Evolutionary conservation across 2,113 vertebrate species (phyloP).

Genomic region (Canis aureus): DNA sequence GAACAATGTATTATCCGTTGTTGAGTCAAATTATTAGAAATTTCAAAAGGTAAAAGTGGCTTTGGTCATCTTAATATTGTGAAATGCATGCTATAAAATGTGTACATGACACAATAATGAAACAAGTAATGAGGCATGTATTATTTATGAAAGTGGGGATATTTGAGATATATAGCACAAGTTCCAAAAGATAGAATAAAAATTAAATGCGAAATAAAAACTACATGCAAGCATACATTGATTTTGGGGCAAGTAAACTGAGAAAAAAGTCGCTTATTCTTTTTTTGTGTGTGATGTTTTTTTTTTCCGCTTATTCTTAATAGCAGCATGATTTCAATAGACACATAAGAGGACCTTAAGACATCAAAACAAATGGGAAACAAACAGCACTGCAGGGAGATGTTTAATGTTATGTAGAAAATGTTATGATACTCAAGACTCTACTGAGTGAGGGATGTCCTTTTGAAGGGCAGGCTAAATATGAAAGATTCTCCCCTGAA

Average conservation of each 20-base stretch:
- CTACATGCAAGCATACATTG: background rate
- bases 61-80: constrained; percentile 46
- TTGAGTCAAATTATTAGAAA: constrained; percentile 51
- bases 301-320: background rate
- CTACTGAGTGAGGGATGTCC: background rate
- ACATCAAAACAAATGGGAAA: background rate
- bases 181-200: background rate
- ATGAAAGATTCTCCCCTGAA: background rate
- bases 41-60: constrained; percentile 63
- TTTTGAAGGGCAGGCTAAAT: constrained; percentile 36
- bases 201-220: background rate
- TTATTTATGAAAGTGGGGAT: background rate
- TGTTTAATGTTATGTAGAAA: background rate
- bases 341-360: background rate
- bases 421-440: background rate
- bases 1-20: constrained; percentile 37
- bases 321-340: background rate
- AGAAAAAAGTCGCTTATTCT: background rate
- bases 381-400: background rate
- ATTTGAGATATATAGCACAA: background rate
- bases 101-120: background rate
- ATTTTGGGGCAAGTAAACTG: background rate
- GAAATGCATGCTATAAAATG: constrained; percentile 65
- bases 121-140: background rate
- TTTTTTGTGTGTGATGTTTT: background rate